Evolutionary conservation across 2,888 invertebrate species (phyloP), one percentile per base, ranked within the genome.

Genomic region (Danaus chrysippus): DNA sequence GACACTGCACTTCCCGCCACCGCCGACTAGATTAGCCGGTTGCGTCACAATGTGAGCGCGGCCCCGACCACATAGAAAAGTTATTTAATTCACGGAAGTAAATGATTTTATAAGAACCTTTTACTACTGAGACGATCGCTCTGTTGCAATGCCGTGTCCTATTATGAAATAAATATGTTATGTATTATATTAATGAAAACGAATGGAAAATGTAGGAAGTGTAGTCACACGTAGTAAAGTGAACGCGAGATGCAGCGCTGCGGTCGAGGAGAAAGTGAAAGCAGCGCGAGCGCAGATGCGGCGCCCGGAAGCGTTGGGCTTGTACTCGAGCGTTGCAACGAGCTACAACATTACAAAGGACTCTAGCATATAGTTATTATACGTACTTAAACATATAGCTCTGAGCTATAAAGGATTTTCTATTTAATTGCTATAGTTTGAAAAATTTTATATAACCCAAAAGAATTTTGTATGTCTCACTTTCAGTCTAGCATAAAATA

Each of bases 1-100:
- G 90, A 89, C 90, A 89, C 90, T 91, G 91, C 89, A 90, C 91
- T 91, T 91, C 91, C 90, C 90, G 90, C 89, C 87, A 84, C 79
- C 83, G 84, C 88, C 87, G 86, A 87, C 89, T 90, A 90, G 89
- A 90, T 91, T 91, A 91, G 88, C 83, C 83, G 86, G 86, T 90
- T 90, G 88, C 90, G 90, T 91, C 89, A 90, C 85, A 77, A 83
- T 75, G 79, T 74, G 81, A 85, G 81, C 81, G 76, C 73, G 72
- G 77, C 75, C 76, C 78, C 76, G 75, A 76, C 76, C 77, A 75
- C 73, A 76, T 78, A 74, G 76, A 75, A 76, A 80, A 79, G 76
- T 77, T 76, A 80, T 78, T 75, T 79, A 77, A 77, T 76, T 75
- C 71, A 75, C 75, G 59, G 60, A 65, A 65, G 53, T 59, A 59